Conservation (phyloP, 2,888 invertebrate species). For the Camptogramma bilineatum region DNA sequence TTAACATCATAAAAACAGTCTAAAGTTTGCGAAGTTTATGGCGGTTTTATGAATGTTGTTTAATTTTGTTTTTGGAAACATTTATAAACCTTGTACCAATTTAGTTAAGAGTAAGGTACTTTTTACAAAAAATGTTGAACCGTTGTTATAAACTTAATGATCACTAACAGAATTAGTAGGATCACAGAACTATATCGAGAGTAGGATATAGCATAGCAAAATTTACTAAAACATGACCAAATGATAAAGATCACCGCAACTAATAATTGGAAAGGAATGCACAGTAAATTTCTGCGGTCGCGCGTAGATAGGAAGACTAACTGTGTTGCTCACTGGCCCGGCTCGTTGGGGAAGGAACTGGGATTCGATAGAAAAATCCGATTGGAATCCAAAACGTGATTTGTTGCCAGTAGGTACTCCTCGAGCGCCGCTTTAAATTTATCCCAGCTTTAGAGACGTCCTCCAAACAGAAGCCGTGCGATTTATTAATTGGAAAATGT, state of each 20-base stretch:
- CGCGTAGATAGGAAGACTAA: slow-evolving; percentile 39
- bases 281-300: slow-evolving; percentile 31
- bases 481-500: slow-evolving; percentile 48
- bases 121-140: background rate
- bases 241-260: slow-evolving; percentile 16
- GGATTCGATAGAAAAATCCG: slow-evolving; percentile 65
- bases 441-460: slow-evolving; percentile 29
- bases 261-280: slow-evolving; percentile 30
- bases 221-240: slow-evolving; percentile 5
- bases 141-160: background rate
- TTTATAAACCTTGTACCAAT: background rate
- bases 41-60: slow-evolving; percentile 1
- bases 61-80: background rate
- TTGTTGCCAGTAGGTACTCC: slow-evolving; percentile 48
- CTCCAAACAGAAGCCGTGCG: slow-evolving; percentile 33
- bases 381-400: slow-evolving; percentile 64
- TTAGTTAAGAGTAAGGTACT: background rate
- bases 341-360: slow-evolving; percentile 44
- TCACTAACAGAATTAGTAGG: background rate
- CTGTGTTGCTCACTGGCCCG: slow-evolving; percentile 44
- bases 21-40: background rate
- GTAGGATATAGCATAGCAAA: slow-evolving; percentile 10
- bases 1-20: slow-evolving; percentile 50
- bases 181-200: no score
- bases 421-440: slow-evolving; percentile 39